Base-by-base conservation (phyloP, 2,888 invertebrate species). In the Esperia sulphurella region DNA sequence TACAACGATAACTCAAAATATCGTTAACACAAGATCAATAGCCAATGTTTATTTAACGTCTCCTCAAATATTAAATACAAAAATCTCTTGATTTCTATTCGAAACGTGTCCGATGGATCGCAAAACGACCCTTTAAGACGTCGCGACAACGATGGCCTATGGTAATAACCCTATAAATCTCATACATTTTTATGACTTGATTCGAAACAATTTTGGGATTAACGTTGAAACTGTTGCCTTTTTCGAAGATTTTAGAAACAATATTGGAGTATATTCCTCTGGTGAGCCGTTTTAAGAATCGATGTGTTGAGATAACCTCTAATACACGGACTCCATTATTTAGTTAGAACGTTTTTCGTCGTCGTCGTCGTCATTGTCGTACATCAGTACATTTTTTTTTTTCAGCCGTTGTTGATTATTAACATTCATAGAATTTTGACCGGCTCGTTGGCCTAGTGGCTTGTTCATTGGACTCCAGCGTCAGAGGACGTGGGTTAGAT, bases 121-220 rank as follows among this genome's bases (percentile, higher is more conserved):
- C 45, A 56, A 48, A 54, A 57, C 59, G 42, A 43, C 35, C 43
- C 45, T 44, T 29, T 33, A 60, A 56, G 53, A 61, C 53, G 53
- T 55, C 58, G 53, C 55, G 63, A 71, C 71, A 66, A 59, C 65
- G 57, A 68, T 68, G 61, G 59, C 65, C 63, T 60, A 62, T 63
- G 65, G 77, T 76, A 79, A 79, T 76, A 74, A 64, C 57, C 59
- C 39, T 39, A 35, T 70, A 78, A 79, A 79, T 77, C 79, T 80
- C 79, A 79, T 80, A 79, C 77, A 79, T 80, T 80, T 80, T 79
- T 77, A 80, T 79, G 62, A 70, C 67, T 65, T 65, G 65, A 75
- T 79, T 78, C 70, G 69, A 70, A 74, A 73, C 73, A 71, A 71
- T 74, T 71, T 65, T 58, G 53, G 53, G 57, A 55, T 56, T 41